These are phyloP conservation scores for Fissipunctia ypsillon DNA, from an alignment of 2,888 invertebrate genomes.

Conservation along the genomic window DNA sequence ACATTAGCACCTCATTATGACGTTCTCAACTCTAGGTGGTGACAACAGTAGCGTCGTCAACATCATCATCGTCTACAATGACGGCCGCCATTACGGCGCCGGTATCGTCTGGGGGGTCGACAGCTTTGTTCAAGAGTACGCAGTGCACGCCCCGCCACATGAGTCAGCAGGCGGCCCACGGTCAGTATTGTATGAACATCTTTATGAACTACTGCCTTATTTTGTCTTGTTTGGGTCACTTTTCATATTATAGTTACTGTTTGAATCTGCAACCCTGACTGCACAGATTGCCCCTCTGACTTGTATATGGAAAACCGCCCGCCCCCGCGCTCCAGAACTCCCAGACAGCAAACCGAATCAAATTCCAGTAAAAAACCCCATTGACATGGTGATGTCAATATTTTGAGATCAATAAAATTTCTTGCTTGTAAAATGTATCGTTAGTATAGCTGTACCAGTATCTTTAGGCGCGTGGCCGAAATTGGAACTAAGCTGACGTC, in stretches of 20 bases:
- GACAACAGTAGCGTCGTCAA: constrained; percentile 80
- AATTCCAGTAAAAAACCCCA: too few species aligned
- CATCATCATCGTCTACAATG: constrained; percentile 74
- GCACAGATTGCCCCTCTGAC: neutral
- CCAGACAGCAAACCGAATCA: neutral
- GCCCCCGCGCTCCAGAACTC: neutral
- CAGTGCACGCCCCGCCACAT: constrained; percentile 78
- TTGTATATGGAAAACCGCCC: neutral
- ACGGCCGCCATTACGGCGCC: constrained; percentile 74
- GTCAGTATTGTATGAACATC: constrained; percentile 65
- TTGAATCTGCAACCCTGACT: neutral
- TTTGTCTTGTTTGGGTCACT: constrained; percentile 39
- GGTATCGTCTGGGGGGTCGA: constrained; percentile 65
- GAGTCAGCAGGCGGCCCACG: constrained; percentile 78
- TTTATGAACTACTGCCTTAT: constrained; percentile 29
- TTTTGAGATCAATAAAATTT: neutral
- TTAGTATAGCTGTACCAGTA: neutral
- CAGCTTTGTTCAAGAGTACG: constrained; percentile 77
- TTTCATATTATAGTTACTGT: neutral
- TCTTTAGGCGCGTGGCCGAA: neutral
- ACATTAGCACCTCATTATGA: neutral
- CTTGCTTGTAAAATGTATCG: neutral
- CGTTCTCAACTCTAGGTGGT: constrained; percentile 72
- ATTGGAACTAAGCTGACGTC: too few species aligned
- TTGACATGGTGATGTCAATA: neutral